Base-by-base conservation (phyloP, 1,140 invertebrate genomes). In the Drosophila nigromelanica region DNA sequence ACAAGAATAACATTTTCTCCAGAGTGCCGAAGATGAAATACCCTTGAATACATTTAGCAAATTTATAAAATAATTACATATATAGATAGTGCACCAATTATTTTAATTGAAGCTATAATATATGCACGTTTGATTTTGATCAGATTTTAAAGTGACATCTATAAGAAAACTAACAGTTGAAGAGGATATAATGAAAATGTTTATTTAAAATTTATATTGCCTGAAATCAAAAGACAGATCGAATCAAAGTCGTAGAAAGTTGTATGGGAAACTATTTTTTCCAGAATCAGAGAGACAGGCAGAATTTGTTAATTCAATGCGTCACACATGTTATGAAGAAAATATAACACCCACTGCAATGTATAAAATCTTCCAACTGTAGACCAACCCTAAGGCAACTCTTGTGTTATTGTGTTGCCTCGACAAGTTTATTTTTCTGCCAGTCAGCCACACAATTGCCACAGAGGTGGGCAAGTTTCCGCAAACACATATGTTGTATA, bases 391-490 rank as follows among this genome's bases (percentile, higher is more conserved):
- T 64, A 40, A 76, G 82, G 78, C 75, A 59, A 61, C 30, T 62
- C 61, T 43, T 55, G 43, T 61, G 61, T 45, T 54, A 45, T 60
- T 60, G 15, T 35, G 33, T 14, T 7, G 33, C 33, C 45, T 58
- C 55, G 66, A 71, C 67, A 66, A 87, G 75, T 82, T 78, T 37
- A 86, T 78, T 81, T 85, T 82, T 76, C 81, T 69, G 70, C 74
- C 74, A 87, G 74, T 78, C 81, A 78, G 70, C 47, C 51, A 60
- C 67, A 86, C 76, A 83, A 83, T 85, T 76, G 76, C 60, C 76
- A 56, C 47, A 60, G 45, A 50, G 45, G 8, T 50, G 51, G 42
- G 47, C 30, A 47, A 54, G 47, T 6, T 18, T 56, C 42, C n/a
- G 47, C 51, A 72, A 66, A 61, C 56, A 76, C 61, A 70, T 37